Percentiles rank a stretch among this genome's conserved stretches.
Conservation (phyloP, 2,888 invertebrate species). For the Pyrrhosoma nymphula region DNA sequence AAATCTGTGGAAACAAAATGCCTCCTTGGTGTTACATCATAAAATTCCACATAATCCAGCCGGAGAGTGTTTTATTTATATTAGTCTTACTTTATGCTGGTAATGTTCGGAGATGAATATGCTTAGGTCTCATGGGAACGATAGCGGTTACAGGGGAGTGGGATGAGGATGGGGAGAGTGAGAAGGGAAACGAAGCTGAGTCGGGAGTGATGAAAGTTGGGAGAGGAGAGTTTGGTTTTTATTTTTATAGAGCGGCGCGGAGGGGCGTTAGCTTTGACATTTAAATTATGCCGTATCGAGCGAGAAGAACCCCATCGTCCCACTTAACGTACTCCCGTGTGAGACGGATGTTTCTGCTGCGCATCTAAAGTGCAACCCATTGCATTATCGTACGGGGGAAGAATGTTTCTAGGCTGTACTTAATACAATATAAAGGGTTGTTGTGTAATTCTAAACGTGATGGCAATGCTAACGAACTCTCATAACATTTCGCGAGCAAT, state of each 20-base stretch:
- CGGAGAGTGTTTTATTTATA: too few species aligned
- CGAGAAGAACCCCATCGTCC: neutral
- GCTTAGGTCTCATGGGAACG: too few species aligned
- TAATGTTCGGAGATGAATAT: too few species aligned
- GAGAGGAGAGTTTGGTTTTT: neutral
- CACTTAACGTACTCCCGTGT: neutral
- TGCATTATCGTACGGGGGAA: neutral
- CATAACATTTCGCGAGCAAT: neutral
- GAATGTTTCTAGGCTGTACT: neutral
- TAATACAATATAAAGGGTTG: neutral
- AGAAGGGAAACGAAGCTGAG: neutral
- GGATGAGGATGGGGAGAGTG: too few species aligned
- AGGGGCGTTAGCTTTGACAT: constrained; percentile 54
- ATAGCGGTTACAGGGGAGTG: too few species aligned
- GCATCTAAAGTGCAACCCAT: neutral
- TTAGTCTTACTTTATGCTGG: too few species aligned
- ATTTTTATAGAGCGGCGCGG: neutral
- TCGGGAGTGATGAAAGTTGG: neutral
- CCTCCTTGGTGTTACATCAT: too few species aligned
- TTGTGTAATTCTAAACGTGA: neutral
- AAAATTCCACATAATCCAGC: too few species aligned
- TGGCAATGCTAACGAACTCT: neutral
- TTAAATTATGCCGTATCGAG: neutral
- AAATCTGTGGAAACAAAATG: too few species aligned
- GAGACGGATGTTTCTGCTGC: neutral